Base-by-base conservation (phyloP, 1,140 invertebrate genomes). In the Hetaerina americana region DNA sequence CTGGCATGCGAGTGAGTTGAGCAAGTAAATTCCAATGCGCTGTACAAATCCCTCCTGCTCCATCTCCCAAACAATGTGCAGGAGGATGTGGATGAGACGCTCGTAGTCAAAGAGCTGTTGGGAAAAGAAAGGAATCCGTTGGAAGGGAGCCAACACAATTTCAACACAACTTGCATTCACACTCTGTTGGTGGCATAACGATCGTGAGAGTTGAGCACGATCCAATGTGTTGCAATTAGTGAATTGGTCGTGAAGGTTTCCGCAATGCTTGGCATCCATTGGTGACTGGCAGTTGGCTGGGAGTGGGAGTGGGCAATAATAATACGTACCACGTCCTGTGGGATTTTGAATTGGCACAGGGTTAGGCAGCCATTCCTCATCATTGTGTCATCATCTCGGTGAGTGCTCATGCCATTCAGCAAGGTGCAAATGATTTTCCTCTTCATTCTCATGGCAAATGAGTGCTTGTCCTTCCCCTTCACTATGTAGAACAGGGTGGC, bases 1-100 rank as follows among this genome's bases (percentile, higher is more conserved):
- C 81, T 97, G 95, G 81, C 96, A 98, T 5, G 96, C 96, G 67
- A 98, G 83, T 6, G 94, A 95, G 82, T 98, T 98, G 5, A 98
- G 84, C 74, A 99, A 82, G 83, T 95, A 97, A 74, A 98, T 95
- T 18, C 93, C 94, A 75, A 97, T 95, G 72, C 95, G 87, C 79
- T 96, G 95, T 5, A 97, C 93, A 81, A 97, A 96, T 57, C 92
- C 88, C 80, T 97, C 94, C 70, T 92, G 90, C 76, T 90, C 87
- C 67, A 90, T 89, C 74, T 90, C 86, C 28, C 88, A 86, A 0
- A 95, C 90, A 29, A 95, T 92, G 78, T 90, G 87, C 66, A 98
- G 81, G 18, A 98, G 83, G 70, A 97, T 88, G 73, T 88, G 87
- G 0, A 97, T 94, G 6, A 97, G 84, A 10, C 93, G 85, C 76